Evolutionary conservation across 2,113 vertebrate species (phyloP), one percentile per base, ranked within the genome.

Genomic region (Oncorhynchus nerka): DNA sequence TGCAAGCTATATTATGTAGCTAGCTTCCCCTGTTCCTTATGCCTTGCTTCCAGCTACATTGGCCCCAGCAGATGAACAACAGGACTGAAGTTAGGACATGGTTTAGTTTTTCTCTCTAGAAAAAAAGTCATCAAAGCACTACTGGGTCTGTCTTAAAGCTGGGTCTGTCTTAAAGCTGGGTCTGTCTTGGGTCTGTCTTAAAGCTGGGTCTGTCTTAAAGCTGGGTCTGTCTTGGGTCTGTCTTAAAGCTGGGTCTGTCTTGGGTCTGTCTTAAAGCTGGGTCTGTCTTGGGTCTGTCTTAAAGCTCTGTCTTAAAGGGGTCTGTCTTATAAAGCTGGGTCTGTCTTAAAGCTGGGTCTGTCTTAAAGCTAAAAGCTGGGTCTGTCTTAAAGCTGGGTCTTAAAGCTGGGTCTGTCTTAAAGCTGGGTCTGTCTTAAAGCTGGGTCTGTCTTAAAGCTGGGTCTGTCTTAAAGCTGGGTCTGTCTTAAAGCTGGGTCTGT

Each of bases 241-340:
- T 8, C 32, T 57, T 5, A 75, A 75, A 78, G 26, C 59, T 22
- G 59, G 59, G n/a, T 70, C 69, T 20, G n/a, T 22, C 8, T 67
- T 67, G 64, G 24, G 34, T 34, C 34, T 34, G 16, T 4, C 20
- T 20, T 39, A 39, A 8, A 8, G 34, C 34, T 2, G 34, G 34
- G 75, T 24, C 64, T 48, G 28, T 55, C 8, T 57, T 16, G 12
- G 19, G 22, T 48, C 39, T 39, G 34, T 8, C 32, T 57, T 5
- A 75, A 75, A 78, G 72, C 51, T 0, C n/a, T n/a, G n/a, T n/a
- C n/a, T n/a, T n/a, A n/a, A n/a, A n/a, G n/a, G 51, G 51, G 30
- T 70, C 72, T 73, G 68, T 70, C n/a, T n/a, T 39, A 61, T 39
- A 61, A n/a, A 61, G n/a, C 15, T 0, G 22, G 34, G 34, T 39